phyloP scores from a whole-genome alignment of 2,113 vertebrate genomes.

The Brachyhypopomus gauderio region DNA sequence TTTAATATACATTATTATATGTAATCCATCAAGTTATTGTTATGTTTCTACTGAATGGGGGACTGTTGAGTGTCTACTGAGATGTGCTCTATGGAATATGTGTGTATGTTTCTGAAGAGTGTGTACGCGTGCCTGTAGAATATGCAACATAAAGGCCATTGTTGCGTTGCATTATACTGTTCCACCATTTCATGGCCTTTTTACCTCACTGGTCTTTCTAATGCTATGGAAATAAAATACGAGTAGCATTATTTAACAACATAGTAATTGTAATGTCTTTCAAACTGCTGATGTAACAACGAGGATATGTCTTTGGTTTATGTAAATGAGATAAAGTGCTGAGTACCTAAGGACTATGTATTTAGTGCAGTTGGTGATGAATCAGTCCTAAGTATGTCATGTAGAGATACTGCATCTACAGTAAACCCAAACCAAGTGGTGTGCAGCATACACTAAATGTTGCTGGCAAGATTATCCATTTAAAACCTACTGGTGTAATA shows the following conservation, averaged over 20 bases:
- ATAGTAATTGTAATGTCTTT: constrained; percentile 10
- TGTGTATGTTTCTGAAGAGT: not conserved
- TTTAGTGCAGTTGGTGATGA: not conserved
- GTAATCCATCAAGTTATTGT: not conserved
- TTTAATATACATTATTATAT: not conserved
- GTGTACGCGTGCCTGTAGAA: not conserved
- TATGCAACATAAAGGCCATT: not conserved
- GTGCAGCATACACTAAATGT: not conserved
- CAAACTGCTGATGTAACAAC: not conserved
- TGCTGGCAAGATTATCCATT: not conserved
- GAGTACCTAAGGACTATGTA: not conserved
- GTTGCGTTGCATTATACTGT: constrained; percentile 6
- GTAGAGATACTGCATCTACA: too few species aligned
- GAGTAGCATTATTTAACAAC: not conserved
- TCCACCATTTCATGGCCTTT: not conserved
- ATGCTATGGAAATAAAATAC: constrained; percentile 23
- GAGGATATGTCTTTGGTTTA: not conserved
- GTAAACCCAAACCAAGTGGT: too few species aligned
- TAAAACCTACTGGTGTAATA: too few species aligned
- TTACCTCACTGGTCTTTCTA: constrained; percentile 2
- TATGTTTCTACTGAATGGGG: not conserved
- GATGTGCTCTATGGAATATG: not conserved
- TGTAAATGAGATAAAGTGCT: too few species aligned
- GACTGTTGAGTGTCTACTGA: not conserved
- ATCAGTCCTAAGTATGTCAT: not conserved